Evolutionary conservation across 1,140 invertebrate genomes (phyloP).

Genomic region (Caenorhabditis brenneri): DNA sequence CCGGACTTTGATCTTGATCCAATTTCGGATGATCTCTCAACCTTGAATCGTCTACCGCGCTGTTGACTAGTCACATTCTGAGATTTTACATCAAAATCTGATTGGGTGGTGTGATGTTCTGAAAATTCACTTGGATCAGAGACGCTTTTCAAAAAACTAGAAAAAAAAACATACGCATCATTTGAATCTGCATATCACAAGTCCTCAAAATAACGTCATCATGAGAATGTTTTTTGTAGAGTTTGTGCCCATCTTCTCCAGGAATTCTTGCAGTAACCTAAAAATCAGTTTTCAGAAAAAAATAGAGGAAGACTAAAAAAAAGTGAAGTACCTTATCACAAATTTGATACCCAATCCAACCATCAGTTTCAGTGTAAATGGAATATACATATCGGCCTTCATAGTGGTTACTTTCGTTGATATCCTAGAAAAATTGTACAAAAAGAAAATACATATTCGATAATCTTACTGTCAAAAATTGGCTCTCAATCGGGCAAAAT

Average conservation of each 20-base stretch:
- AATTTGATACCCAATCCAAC: slow-evolving; percentile 60
- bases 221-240: slow-evolving; percentile 62
- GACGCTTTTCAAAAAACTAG: no score
- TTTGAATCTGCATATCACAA: slow-evolving; percentile 58
- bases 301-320: no score
- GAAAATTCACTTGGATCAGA: not conserved
- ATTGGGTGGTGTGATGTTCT: not conserved
- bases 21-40: no score
- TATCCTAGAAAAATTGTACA: slow-evolving; percentile 57
- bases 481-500: slow-evolving; percentile 64
- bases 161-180: slow-evolving; percentile 54
- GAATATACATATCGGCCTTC: slow-evolving; percentile 64
- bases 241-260: slow-evolving; percentile 62
- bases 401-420: slow-evolving; percentile 61
- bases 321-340: slow-evolving; percentile 58
- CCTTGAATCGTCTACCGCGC: not conserved
- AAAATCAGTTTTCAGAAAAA: not conserved
- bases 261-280: slow-evolving; percentile 62
- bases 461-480: slow-evolving; percentile 42
- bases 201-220: slow-evolving; percentile 63
- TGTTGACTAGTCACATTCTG: not conserved
- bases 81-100: not conserved
- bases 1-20: not conserved
- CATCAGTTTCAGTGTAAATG: slow-evolving; percentile 60
- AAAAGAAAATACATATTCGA: not conserved